A percentile compares a stretch with the other conserved stretches of the same genome.
Evolutionary conservation across 2,888 invertebrate genomes (phyloP).

Genomic region (Carpatolechia fugitivella): DNA sequence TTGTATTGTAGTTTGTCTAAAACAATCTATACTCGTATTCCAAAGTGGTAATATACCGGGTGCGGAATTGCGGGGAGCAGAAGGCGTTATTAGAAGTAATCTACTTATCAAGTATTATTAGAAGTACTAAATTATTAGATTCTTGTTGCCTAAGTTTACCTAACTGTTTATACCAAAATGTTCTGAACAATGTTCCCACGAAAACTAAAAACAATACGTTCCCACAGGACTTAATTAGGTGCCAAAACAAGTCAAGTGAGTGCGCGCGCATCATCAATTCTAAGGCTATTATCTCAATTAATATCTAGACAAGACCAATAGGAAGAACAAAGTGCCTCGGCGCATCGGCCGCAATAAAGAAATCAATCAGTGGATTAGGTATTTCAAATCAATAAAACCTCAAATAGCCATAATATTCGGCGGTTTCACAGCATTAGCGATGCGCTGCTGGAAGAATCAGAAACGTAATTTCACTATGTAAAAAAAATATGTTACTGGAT

Average conservation of each 20-base stretch:
- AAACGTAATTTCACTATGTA: no score
- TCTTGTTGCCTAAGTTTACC: no score
- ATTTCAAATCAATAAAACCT: slow-evolving; percentile 78
- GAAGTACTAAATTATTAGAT: no score
- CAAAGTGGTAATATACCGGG: no score
- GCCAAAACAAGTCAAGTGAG: slow-evolving; percentile 65
- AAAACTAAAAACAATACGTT: slow-evolving; percentile 36
- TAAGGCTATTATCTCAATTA: slow-evolving; percentile 69
- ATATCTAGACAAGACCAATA: slow-evolving; percentile 65
- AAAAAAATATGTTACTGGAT: no score
- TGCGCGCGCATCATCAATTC: slow-evolving; percentile 69
- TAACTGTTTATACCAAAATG: no score
- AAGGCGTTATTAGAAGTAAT: no score
- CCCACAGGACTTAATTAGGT: slow-evolving; percentile 71
- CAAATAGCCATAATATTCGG: slow-evolving; percentile 62
- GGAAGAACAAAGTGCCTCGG: slow-evolving; percentile 58
- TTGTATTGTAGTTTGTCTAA: no score
- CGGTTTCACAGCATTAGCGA: slow-evolving; percentile 40
- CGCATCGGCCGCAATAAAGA: slow-evolving; percentile 71
- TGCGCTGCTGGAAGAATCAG: slow-evolving; percentile 34
- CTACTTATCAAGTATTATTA: no score
- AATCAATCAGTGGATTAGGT: slow-evolving; percentile 77
- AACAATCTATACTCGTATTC: no score
- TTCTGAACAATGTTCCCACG: not conserved
- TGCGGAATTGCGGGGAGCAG: no score